These are phyloP conservation scores for Diorhabda sublineata DNA, from an alignment of 1,140 invertebrate genomes.

Conservation along the genomic window DNA sequence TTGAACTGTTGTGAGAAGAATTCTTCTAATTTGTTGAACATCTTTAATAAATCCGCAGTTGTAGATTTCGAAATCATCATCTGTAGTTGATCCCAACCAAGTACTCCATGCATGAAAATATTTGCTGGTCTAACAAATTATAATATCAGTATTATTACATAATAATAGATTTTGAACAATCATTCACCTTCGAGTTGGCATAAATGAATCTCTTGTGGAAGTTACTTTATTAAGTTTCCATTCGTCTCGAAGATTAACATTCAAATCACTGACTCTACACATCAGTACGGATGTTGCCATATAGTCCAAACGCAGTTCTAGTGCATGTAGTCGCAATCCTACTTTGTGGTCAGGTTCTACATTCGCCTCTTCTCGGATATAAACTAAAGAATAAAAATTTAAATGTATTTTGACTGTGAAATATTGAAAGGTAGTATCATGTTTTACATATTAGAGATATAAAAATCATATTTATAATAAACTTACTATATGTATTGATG, in stretches of 20 bases:
- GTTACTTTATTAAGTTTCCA: conserved; percentile 58
- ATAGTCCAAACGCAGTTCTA: conserved; percentile 89
- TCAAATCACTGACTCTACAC: conserved; percentile 79
- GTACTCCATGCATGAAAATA: conserved; percentile 88
- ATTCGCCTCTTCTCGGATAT: conserved; percentile 84
- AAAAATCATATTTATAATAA: background rate
- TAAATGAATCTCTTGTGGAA: conserved; percentile 49
- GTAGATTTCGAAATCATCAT: conserved; percentile 95
- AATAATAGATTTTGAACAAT: background rate
- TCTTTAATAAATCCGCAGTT: conserved; percentile 92
- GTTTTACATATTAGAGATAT: background rate
- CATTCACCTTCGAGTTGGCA: conserved; percentile 53
- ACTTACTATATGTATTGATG: conserved; percentile 79
- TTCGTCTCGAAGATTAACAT: conserved; percentile 75
- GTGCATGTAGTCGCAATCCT: conserved; percentile 76
- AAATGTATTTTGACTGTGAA: background rate
- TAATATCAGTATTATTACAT: background rate
- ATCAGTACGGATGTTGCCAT: conserved; percentile 94
- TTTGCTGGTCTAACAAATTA: conserved; percentile 66
- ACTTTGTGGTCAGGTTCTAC: conserved; percentile 85
- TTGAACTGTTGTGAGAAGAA: conserved; percentile 96
- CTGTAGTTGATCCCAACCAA: conserved; percentile 93
- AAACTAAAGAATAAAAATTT: conserved; percentile 53
- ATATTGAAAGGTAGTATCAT: background rate
- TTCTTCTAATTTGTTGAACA: conserved; percentile 94